phyloP scores from a whole-genome alignment of 92 coral and sea anemone genomes.

The Paragorgia papillata region DNA sequence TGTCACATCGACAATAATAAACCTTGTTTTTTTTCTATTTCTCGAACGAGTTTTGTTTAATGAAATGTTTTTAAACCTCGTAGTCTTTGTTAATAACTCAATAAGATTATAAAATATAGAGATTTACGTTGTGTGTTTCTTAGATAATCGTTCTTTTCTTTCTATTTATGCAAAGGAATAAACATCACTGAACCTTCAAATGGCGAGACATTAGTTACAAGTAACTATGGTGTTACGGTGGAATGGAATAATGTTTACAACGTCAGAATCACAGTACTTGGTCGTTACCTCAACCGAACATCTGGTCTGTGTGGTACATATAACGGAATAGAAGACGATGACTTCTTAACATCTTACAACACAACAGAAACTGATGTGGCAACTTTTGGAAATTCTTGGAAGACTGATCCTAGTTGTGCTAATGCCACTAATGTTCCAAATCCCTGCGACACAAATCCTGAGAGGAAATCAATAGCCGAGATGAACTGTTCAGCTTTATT shows the following conservation, averaged over 20 bases:
- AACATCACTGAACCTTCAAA: background rate
- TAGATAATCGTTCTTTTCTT: no score
- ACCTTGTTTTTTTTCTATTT: no score
- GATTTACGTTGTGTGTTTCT: no score
- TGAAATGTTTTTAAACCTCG: no score
- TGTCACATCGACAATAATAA: no score
- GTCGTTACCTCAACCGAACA: slow-evolving; percentile 25
- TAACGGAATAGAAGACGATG: slow-evolving; percentile 5
- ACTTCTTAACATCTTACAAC: slow-evolving; percentile 5
- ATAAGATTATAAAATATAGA: no score
- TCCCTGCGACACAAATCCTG: slow-evolving; percentile 1
- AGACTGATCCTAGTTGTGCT: slow-evolving; percentile 25
- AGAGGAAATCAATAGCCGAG: slow-evolving; percentile 3
- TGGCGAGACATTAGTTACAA: slow-evolving; percentile 10
- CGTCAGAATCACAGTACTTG: slow-evolving; percentile 7
- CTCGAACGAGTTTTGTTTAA: no score
- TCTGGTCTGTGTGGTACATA: slow-evolving; percentile 36
- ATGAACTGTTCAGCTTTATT: slow-evolving; percentile 27
- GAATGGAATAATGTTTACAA: slow-evolving; percentile 27
- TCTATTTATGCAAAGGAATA: no score
- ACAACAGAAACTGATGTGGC: background rate
- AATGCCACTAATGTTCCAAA: slow-evolving; percentile 11
- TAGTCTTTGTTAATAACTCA: no score
- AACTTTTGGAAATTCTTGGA: slow-evolving; percentile 35
- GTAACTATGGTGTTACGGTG: slow-evolving; percentile 21